Base-by-base conservation (phyloP, 1,140 invertebrate species). In the Mactra quadrangularis region DNA sequence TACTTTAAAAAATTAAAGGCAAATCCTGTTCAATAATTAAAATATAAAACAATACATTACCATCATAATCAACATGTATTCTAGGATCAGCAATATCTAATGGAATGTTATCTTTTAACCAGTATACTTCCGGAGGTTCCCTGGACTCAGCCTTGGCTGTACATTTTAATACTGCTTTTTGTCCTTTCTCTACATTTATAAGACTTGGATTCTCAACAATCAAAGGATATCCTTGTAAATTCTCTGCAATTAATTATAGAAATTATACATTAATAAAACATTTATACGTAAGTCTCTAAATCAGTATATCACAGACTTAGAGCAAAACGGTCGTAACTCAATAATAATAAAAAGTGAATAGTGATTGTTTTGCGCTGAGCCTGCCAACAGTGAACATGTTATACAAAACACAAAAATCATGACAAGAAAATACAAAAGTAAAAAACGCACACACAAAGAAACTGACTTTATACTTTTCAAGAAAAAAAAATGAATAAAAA, bases 111-210 rank as follows among this genome's bases (percentile, higher is more conserved):
- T 99, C 97, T 90, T 97, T 96, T 70, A 99, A 95, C 98, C 98
- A 99, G 89, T 95, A 95, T 1, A 98, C 97, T 11, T 95, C 91
- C 3, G 98, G 98, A 13, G 25, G 52, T 15, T 71, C 59, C 25
- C 72, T 38, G 38, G 98, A 98, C 88, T 95, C 96, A 45, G 98
- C 98, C 25, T 95, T 95, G 19, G 97, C 98, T 72, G 96, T 95
- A 93, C 98, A 99, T 22, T 96, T 95, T 77, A 99, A 95, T 7
- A 97, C 95, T 0, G 97, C 96, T 29, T 95, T 97, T 92, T 97
- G 96, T n/a, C 97, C 97, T 87, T 97, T 97, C 94, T 99, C 98
- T 38, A 99, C 98, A 59, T 98, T 97, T 94, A 98, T 96, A 70
- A 95, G 95, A 22, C 95, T 96, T 0, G 98, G 97, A 83, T 96